Evolutionary conservation across 2,888 invertebrate species (phyloP).

Genomic region (Argyresthia goedartella): DNA sequence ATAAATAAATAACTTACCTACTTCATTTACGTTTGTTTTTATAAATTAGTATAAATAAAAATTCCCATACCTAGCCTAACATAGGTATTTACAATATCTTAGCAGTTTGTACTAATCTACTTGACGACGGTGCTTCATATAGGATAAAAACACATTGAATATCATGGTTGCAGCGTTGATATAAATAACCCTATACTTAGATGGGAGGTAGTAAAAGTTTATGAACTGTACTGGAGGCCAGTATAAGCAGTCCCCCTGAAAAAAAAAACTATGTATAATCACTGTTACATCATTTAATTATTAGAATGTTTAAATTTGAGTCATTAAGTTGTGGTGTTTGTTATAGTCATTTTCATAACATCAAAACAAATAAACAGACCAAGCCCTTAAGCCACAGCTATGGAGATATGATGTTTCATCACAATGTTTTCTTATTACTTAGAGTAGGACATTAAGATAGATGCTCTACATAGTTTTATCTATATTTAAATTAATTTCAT

Average conservation of each 20-base stretch:
- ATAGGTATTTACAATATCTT: background rate
- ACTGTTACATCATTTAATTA: background rate
- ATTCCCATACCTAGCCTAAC: too few relatives aligned
- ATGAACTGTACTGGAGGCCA: conserved; percentile 94
- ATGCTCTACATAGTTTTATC: too few relatives aligned
- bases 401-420: background rate
- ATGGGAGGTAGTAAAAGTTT: conserved; percentile 88
- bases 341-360: background rate
- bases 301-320: background rate
- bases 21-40: background rate
- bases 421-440: background rate
- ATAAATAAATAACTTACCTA: background rate
- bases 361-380: background rate
- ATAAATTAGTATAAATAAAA: background rate
- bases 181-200: conserved; percentile 87
- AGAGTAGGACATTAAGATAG: background rate
- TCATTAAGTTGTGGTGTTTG: background rate
- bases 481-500: too few relatives aligned
- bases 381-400: background rate
- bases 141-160: conserved; percentile 91
- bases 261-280: conserved; percentile 19
- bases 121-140: conserved; percentile 80
- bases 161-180: conserved; percentile 87
- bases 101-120: background rate
- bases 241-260: conserved; percentile 87